Base-by-base conservation (phyloP, 2,888 invertebrate genomes). In the Saturnia japonica region DNA sequence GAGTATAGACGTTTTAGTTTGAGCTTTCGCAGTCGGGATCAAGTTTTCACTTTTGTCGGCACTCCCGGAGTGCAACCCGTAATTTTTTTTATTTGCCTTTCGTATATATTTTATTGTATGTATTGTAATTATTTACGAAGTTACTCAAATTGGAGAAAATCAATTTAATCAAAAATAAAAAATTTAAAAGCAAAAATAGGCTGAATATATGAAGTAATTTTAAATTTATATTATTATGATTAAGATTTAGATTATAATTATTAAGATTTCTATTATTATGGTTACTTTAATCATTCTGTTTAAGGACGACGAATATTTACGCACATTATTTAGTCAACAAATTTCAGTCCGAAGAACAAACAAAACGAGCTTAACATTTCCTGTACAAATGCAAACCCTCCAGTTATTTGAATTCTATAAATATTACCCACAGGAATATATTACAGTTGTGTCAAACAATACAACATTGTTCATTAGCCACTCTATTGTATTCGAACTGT, bases 381-480 rank as follows among this genome's bases (percentile, higher is more conserved):
- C 69, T 71, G 77, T 71, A 74, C 69, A 19, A n/a, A 47, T 72
- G 71, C 74, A 72, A 62, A 67, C 74, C 57, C 69, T 62, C 28
- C 19, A 22, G 28, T 69, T 67, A 70, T 72, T 76, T 22, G 6
- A 72, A 72, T 42, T 67, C 74, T 75, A 78, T 72, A 76, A 77
- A 78, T 79, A 77, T 73, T 72, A 67, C 73, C 71, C 70, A 67
- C 72, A 74, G 75, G 75, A 78, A 79, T 78, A 74, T 74, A 73
- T 75, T 75, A 78, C 78, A 72, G 78, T 72, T 78, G 71, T 70
- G 69, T 57, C 51, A 51, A 74, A 76, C 73, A 76, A 70, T 19
- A 70, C 67, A 57, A 75, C 77, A 76, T 78, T 79, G 78, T 78
- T 71, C 72, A 73, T 77, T 77, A 75, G 69, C 71, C 19, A 45